Percentiles rank a stretch among this genome's conserved stretches.
Evolutionary conservation across 2,888 invertebrate genomes (phyloP).

Genomic region (Drosophila suboccidentalis): DNA sequence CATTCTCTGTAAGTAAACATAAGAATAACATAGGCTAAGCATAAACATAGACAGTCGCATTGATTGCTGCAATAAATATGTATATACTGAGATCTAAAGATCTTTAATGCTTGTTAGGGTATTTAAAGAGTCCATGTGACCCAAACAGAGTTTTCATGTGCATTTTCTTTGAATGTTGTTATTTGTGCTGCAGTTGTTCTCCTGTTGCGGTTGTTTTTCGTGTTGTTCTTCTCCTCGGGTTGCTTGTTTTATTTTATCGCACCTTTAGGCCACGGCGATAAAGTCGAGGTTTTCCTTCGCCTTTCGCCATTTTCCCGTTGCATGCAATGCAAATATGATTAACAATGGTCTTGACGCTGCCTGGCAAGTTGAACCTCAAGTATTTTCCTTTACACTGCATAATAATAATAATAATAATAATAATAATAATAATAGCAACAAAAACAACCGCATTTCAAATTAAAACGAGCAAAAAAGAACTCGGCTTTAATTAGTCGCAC

Average conservation of each 20-base stretch:
- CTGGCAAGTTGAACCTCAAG: slow-evolving; percentile 4
- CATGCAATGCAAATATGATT: slow-evolving; percentile 57
- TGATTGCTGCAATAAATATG: too few relatives aligned
- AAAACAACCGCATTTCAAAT: slow-evolving; percentile 14
- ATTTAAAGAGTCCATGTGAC: not conserved
- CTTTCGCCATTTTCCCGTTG: slow-evolving; percentile 18
- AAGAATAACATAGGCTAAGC: too few relatives aligned
- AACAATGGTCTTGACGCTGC: slow-evolving; percentile 31
- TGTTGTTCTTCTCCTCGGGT: slow-evolving; percentile 6
- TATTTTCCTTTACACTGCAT: slow-evolving; percentile 27
- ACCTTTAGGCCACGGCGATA: slow-evolving; percentile 61
- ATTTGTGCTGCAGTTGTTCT: slow-evolving; percentile 28
- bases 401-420: slow-evolving; percentile 7
- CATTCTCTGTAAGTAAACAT: too few relatives aligned
- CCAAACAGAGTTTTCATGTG: not conserved
- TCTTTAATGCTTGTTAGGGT: not conserved
- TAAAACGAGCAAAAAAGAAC: slow-evolving; percentile 19
- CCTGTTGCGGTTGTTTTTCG: slow-evolving; percentile 8
- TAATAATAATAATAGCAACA: not conserved
- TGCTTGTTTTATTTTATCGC: slow-evolving; percentile 64
- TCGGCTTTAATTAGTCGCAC: slow-evolving; percentile 67
- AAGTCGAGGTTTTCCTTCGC: slow-evolving; percentile 35
- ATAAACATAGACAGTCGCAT: too few relatives aligned
- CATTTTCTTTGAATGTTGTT: slow-evolving; percentile 30
- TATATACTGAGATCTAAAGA: not conserved